A percentile compares a stretch with the other conserved stretches of the same genome.
These are phyloP conservation scores for Orius laevigatus DNA, from an alignment of 1,140 invertebrate species.

Conservation along the genomic window DNA sequence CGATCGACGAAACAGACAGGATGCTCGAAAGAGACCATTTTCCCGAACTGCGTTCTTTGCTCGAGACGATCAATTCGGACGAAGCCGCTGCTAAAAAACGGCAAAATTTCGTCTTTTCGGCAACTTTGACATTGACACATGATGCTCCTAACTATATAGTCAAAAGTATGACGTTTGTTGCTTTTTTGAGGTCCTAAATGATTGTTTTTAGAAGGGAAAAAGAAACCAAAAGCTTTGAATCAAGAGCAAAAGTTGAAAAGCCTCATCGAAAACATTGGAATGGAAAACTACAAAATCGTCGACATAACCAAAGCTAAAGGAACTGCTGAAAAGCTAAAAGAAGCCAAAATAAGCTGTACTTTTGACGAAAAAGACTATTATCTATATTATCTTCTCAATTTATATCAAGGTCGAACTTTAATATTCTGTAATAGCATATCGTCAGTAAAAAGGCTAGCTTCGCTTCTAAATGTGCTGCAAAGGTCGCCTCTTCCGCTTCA, in stretches of 20 bases:
- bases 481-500: constrained; percentile 69
- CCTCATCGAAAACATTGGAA: constrained; percentile 55
- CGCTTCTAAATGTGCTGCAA: constrained; percentile 58
- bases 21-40: constrained; percentile 97
- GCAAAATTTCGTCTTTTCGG: constrained; percentile 96
- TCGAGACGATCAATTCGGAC: constrained; percentile 64
- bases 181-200: too few relatives aligned
- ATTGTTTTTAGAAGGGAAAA: constrained; percentile 25
- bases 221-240: constrained; percentile 46
- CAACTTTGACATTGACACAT: constrained; percentile 74
- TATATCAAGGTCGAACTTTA: constrained; percentile 73
- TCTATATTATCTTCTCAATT: constrained; percentile 79
- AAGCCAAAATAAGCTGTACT: constrained; percentile 58
- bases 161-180: constrained; percentile 33
- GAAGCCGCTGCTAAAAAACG: constrained; percentile 26
- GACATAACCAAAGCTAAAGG: constrained; percentile 69
- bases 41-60: constrained; percentile 68
- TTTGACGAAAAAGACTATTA: constrained; percentile 81
- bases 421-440: constrained; percentile 97
- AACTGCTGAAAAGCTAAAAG: constrained; percentile 66
- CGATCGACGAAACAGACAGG: constrained; percentile 95
- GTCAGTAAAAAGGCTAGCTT: constrained; percentile 69
- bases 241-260: constrained; percentile 52
- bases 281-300: constrained; percentile 80
- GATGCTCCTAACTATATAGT: constrained; percentile 61